A percentile compares a stretch with the other conserved stretches of the same genome.
These are phyloP conservation scores for Ephestia elutella DNA, from an alignment of 1,140 invertebrate species.

Conservation along the genomic window DNA sequence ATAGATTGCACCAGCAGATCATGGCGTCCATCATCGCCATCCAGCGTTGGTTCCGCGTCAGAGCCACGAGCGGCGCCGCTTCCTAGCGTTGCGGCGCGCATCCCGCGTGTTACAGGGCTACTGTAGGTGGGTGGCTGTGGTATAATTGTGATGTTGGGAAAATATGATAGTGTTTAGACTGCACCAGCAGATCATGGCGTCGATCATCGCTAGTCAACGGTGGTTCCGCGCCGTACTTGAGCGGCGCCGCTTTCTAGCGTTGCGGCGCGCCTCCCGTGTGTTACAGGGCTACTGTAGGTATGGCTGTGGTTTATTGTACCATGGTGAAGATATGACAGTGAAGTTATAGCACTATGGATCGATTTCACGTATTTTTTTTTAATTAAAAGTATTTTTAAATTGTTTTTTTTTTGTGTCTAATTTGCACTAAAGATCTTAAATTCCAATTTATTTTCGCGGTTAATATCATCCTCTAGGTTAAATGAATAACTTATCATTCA, in stretches of 20 bases:
- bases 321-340: neutral
- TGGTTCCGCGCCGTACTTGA: constrained; percentile 92
- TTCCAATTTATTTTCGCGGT: too few species aligned
- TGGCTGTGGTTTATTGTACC: neutral
- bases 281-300: constrained; percentile 84
- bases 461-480: too few species aligned
- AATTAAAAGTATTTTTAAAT: too few species aligned
- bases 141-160: neutral
- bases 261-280: constrained; percentile 82
- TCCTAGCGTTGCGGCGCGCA: constrained; percentile 82
- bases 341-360: too few species aligned
- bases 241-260: constrained; percentile 82
- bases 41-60: constrained; percentile 92
- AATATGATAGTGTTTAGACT: constrained; percentile 70
- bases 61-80: constrained; percentile 83
- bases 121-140: constrained; percentile 62
- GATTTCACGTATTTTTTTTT: too few species aligned
- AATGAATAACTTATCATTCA: too few species aligned
- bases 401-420: too few species aligned
- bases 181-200: constrained; percentile 94
- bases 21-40: constrained; percentile 93
- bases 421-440: too few species aligned
- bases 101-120: constrained; percentile 86
- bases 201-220: constrained; percentile 92
- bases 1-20: constrained; percentile 91